These are phyloP conservation scores for Plebejus melissa DNA, from an alignment of 2,888 invertebrate species.

Conservation along the genomic window DNA sequence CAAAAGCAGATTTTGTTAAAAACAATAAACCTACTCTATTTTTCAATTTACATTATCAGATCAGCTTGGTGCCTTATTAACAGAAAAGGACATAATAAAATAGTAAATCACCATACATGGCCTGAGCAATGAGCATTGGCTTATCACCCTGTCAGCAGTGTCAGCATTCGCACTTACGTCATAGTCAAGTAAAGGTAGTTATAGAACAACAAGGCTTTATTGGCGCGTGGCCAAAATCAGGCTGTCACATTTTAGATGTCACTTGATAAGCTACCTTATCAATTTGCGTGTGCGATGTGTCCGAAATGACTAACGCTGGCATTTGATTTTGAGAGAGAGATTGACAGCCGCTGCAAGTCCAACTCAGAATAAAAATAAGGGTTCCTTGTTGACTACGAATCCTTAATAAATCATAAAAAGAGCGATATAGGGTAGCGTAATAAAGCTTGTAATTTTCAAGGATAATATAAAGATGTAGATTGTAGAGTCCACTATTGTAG, in stretches of 20 bases:
- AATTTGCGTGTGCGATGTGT: neutral
- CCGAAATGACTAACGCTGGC: too few relatives aligned
- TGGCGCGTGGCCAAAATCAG: neutral
- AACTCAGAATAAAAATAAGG: too few relatives aligned
- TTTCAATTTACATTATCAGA: neutral
- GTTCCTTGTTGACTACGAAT: too few relatives aligned
- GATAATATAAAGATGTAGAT: too few relatives aligned
- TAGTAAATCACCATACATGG: neutral
- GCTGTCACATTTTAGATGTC: neutral
- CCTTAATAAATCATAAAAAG: too few relatives aligned
- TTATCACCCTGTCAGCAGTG: neutral
- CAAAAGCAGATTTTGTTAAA: neutral
- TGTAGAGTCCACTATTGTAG: too few relatives aligned
- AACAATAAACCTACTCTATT: neutral
- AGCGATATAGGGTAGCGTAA: too few relatives aligned
- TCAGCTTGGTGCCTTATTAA: neutral
- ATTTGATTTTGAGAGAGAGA: too few relatives aligned
- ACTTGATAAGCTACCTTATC: neutral
- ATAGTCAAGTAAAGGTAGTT: neutral
- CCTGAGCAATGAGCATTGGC: neutral
- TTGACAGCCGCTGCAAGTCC: too few relatives aligned
- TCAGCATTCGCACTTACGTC: neutral
- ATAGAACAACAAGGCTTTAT: neutral
- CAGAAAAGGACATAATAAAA: neutral
- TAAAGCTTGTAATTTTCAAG: too few relatives aligned